Base-by-base conservation (phyloP, 2,797 vertebrate genomes). In the Knipowitschia caucasica region DNA sequence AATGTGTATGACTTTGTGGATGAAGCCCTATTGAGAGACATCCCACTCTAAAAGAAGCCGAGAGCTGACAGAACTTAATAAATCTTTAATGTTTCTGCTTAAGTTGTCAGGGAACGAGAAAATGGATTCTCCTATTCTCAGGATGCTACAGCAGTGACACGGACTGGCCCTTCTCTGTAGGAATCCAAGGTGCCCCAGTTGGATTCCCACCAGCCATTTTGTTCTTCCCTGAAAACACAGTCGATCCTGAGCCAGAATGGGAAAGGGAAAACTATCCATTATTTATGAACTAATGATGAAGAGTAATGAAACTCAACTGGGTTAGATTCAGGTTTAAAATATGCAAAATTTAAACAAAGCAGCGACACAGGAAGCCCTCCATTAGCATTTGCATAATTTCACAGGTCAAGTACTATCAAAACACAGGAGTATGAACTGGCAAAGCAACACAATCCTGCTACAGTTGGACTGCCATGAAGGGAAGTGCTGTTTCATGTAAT, bases 51-150 rank as follows among this genome's bases (percentile, higher is more conserved):
- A 74, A 83, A 81, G 71, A 72, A 77, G 65, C 67, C 62, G 55
- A 53, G 34, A 52, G 69, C 62, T 78, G 62, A 68, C 61, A 65
- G 70, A 18, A 50, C 51, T 74, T 79, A 71, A 78, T 83, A 61
- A 75, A 84, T 80, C 61, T 77, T 81, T 77, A 73, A 84, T 71
- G 74, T 65, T 69, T 76, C 64, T 73, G 64, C 64, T 81, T 71
- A 71, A 89, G 73, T 89, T 89, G 88, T 89, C 89, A 92, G 74
- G 73, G 44, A 65, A 88, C 89, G 82, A 87, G 89, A 90, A 90
- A 89, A 86, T 83, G 85, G 73, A 86, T 89, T 92, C 87, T 84
- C 82, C 84, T 90, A 81, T 88, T 87, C 77, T 74, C 82, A 83
- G 85, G 63, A 81, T 86, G 78, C 84, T 89, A 81, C 87, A 86